Conservation (phyloP, 2,113 vertebrate species). For the Monopterus albus region DNA sequence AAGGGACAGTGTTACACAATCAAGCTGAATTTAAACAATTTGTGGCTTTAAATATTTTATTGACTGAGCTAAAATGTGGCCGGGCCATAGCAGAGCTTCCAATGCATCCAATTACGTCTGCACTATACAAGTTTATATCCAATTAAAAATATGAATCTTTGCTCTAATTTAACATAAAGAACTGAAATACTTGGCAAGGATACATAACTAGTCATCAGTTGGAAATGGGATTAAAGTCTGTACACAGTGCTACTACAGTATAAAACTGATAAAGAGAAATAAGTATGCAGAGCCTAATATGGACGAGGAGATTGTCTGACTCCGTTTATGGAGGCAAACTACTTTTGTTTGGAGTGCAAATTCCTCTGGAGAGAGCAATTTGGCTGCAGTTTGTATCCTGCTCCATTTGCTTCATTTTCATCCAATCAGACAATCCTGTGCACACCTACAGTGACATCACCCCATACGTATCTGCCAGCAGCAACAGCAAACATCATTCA, state of each 20-base stretch:
- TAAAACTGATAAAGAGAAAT: constrained; percentile 40
- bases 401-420: constrained; percentile 53
- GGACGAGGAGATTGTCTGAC: constrained; percentile 44
- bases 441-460: constrained; percentile 62
- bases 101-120: constrained; percentile 26
- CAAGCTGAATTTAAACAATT: constrained; percentile 48
- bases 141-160: constrained; percentile 21
- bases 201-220: constrained; percentile 8
- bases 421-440: constrained; percentile 45
- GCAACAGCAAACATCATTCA: constrained; percentile 66
- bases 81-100: background rate
- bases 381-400: constrained; percentile 16
- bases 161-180: constrained; percentile 9
- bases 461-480: constrained; percentile 50
- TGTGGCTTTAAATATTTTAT: constrained; percentile 62
- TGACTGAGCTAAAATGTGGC: constrained; percentile 21
- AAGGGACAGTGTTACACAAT: constrained; percentile 33
- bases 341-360: constrained; percentile 40
- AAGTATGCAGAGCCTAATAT: constrained; percentile 45
- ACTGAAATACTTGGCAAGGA: constrained; percentile 17
- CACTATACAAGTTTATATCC: constrained; percentile 27
- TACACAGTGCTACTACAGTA: constrained; percentile 14
- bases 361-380: constrained; percentile 25
- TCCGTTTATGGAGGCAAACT: constrained; percentile 47
- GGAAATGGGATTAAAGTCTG: constrained; percentile 21